Evolutionary conservation across 2,888 invertebrate genomes (phyloP), one percentile per base, ranked within the genome.

Genomic region (Brenthis hecate): DNA sequence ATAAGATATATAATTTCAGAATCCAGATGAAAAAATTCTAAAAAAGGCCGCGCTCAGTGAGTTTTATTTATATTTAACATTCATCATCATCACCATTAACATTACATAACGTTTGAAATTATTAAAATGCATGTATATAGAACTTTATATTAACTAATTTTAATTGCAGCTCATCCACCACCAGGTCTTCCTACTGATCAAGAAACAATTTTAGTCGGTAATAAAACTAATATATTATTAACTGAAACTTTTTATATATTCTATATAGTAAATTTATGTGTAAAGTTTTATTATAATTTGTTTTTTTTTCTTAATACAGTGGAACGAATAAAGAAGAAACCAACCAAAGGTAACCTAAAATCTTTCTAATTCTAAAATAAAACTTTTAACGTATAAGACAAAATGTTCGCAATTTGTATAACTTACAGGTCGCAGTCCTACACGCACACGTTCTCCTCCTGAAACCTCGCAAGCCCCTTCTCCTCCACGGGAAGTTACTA

Each of bases 201-300:
- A 53, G 83, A 87, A 16, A 89, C 88, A 19, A 77, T 89, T 68
- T 80, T 89, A 74, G 84, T 89, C 23, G 89, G 89, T 89, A 77
- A 83, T 83, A 54, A 1, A n/a, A 54, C 16, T 53, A 13, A 62
- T 23, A 16, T 16, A 13, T 47, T 54, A 36, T 48, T 32, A 11
- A 56, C 28, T 0, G 1, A 23, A 6, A 6, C 11, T 36, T 32
- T 16, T 14, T 14, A 16, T 23, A 32, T 68, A 51, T 36, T 32
- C 6, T 66, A 58, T 62, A 23, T 13, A 13, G 3, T 62, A 54
- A 19, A 23, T 55, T 57, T 32, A 8, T 66, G 47, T 28, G 16
- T 23, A 14, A 16, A 28, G 23, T 28, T 47, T 28, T 6, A 48
- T n/a, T 51, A 43, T 61, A 50, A 43, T 61, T 60, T 54, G 32